These are phyloP conservation scores for Brachyptera risi DNA, from an alignment of 2,888 invertebrate species.

Conservation along the genomic window DNA sequence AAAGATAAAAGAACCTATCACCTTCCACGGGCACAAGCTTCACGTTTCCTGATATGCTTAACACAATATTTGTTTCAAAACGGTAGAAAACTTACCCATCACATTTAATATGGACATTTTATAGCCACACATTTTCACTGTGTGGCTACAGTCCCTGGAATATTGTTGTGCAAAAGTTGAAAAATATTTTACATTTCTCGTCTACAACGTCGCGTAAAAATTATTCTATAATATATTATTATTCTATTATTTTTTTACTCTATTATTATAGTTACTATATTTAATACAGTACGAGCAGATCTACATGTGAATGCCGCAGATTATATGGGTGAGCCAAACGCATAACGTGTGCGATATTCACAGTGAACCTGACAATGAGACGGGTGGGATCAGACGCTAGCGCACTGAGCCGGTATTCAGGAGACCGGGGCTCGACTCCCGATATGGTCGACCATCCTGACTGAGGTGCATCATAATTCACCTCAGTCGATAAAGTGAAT, in stretches of 20 bases:
- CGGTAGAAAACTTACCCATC: constrained; percentile 1
- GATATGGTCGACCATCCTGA: no score
- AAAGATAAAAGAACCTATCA: no score
- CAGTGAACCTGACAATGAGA: background rate
- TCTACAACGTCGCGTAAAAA: constrained; percentile 17
- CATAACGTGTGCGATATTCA: constrained; percentile 11
- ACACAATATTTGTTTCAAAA: background rate
- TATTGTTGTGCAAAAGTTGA: constrained; percentile 17
- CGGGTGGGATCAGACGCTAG: no score
- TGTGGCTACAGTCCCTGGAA: background rate
- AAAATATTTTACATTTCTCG: constrained; percentile 21
- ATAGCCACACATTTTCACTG: background rate
- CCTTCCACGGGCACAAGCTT: background rate
- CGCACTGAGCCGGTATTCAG: no score
- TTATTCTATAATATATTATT: constrained; percentile 7
- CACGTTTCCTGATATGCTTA: background rate
- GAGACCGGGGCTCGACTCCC: no score
- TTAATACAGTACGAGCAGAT: background rate
- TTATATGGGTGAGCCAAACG: constrained; percentile 11
- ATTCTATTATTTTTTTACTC: background rate
- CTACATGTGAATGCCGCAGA: constrained; percentile 4
- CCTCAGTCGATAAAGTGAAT: no score
- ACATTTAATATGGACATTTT: constrained; percentile 10
- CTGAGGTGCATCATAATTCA: no score
- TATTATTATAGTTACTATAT: background rate